phyloP scores from a whole-genome alignment of 2,888 invertebrate species.

The Papilio protenor region DNA sequence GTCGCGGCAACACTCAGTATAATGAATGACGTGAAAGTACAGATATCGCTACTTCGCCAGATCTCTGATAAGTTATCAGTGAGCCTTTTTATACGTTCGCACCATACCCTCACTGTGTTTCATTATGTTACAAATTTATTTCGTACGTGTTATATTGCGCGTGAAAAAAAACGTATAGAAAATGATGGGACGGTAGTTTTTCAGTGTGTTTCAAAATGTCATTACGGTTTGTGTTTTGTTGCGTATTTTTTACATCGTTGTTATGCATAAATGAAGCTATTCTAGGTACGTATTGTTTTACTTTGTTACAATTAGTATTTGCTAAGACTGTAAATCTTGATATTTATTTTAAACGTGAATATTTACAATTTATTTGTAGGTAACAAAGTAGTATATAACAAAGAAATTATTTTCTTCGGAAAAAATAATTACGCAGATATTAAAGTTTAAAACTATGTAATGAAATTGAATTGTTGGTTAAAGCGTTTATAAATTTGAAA shows the following conservation, averaged over 20 bases:
- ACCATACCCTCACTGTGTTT: constrained; percentile 50
- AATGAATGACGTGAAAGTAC: constrained; percentile 57
- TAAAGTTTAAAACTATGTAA: background rate
- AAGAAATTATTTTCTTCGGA: background rate
- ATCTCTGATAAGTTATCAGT: constrained; percentile 74
- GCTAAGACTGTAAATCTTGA: background rate
- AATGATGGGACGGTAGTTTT: constrained; percentile 45
- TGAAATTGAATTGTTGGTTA: background rate
- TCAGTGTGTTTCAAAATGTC: constrained; percentile 57
- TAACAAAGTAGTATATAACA: background rate
- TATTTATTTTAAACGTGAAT: background rate
- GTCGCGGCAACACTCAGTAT: constrained; percentile 50
- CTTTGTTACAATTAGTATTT: background rate
- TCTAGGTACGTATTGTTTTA: constrained; percentile 50
- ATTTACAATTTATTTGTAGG: background rate
- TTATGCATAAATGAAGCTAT: constrained; percentile 53
- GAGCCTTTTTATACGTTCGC: constrained; percentile 61
- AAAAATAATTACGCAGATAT: background rate
- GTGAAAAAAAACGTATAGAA: constrained; percentile 44
- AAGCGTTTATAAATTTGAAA: background rate
- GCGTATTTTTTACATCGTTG: constrained; percentile 59
- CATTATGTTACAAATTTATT: constrained; percentile 44
- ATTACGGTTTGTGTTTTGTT: constrained; percentile 57
- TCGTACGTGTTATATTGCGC: constrained; percentile 48
- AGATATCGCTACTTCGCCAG: constrained; percentile 60